Evolutionary conservation across 2,797 vertebrate genomes (phyloP).

Genomic region (Antennarius maculatus): DNA sequence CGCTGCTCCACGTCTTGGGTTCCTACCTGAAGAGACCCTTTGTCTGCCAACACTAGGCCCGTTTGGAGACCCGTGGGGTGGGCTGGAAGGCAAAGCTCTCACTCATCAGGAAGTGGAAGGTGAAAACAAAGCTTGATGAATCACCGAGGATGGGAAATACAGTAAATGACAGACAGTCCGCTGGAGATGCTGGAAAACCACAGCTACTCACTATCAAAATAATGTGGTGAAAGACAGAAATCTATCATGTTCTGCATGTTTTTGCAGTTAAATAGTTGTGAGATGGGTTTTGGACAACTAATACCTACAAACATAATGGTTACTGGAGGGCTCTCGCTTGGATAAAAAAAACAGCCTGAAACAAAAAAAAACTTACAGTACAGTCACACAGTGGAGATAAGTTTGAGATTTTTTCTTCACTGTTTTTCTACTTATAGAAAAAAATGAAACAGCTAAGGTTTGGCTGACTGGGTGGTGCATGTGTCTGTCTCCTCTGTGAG

Average conservation of each 20-base stretch:
- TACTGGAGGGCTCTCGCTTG: not conserved
- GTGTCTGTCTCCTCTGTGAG: slow-evolving; percentile 27
- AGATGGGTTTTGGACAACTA: slow-evolving; percentile 12
- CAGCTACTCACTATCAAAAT: slow-evolving; percentile 30
- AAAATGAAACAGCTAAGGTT: not conserved
- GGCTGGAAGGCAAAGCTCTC: slow-evolving; percentile 59
- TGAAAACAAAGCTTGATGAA: slow-evolving; percentile 54
- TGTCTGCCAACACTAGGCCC: slow-evolving; percentile 57
- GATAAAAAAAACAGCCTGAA: too few relatives aligned
- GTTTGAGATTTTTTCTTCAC: too few relatives aligned
- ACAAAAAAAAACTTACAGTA: too few relatives aligned
- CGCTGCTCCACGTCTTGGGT: slow-evolving; percentile 43
- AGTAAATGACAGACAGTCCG: slow-evolving; percentile 37
- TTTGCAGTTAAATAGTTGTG: slow-evolving; percentile 26
- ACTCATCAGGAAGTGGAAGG: slow-evolving; percentile 54
- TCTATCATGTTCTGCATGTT: slow-evolving; percentile 12
- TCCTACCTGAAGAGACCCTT: slow-evolving; percentile 63
- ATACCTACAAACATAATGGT: not conserved
- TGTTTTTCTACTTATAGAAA: too few relatives aligned
- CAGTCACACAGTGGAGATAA: too few relatives aligned
- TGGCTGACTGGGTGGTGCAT: slow-evolving; percentile 9
- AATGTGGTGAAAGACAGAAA: slow-evolving; percentile 34
- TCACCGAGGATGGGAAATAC: slow-evolving; percentile 50
- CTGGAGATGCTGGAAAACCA: slow-evolving; percentile 39
- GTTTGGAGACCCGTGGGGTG: slow-evolving; percentile 40